A percentile compares a stretch with the other conserved stretches of the same genome.
Conservation (phyloP, 2,888 invertebrate genomes). For the Chelonus formosanus region DNA sequence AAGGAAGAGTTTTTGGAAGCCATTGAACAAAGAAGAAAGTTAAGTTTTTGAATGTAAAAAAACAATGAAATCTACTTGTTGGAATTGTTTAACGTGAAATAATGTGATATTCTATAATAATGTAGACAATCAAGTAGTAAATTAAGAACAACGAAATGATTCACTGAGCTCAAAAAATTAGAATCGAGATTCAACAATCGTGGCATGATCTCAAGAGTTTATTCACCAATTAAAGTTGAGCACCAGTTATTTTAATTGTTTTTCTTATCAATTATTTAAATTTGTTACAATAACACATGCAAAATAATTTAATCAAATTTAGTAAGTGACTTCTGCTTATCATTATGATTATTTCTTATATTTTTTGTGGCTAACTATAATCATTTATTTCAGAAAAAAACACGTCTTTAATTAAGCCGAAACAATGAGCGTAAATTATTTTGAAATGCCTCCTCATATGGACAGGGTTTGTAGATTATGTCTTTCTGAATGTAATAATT, state of each 20-base stretch:
- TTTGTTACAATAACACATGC: too few relatives aligned
- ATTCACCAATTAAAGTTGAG: conserved; percentile 20
- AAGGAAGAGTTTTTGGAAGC: conserved; percentile 1
- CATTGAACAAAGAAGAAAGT: conserved; percentile 3
- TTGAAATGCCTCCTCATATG: conserved; percentile 55
- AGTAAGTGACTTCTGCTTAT: too few relatives aligned
- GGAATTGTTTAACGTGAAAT: not conserved
- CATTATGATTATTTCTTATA: not conserved
- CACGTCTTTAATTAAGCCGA: conserved; percentile 29
- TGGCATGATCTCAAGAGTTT: not conserved
- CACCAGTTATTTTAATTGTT: conserved; percentile 25
- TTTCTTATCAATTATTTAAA: conserved; percentile 4
- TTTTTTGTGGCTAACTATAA: not conserved
- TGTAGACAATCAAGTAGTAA: not conserved
- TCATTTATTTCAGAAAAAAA: conserved; percentile 1
- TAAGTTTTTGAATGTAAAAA: not conserved
- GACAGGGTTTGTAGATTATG: conserved; percentile 61
- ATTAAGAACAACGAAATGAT: conserved; percentile 2
- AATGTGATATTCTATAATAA: not conserved
- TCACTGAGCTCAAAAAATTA: not conserved
- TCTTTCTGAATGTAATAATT: conserved; percentile 56
- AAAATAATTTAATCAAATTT: too few relatives aligned
- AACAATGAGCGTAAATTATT: conserved; percentile 56
- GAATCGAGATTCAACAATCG: conserved; percentile 12
- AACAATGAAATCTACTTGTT: not conserved